These are phyloP conservation scores for Syncerus caffer DNA, from an alignment of 2,797 vertebrate genomes.

Conservation along the genomic window DNA sequence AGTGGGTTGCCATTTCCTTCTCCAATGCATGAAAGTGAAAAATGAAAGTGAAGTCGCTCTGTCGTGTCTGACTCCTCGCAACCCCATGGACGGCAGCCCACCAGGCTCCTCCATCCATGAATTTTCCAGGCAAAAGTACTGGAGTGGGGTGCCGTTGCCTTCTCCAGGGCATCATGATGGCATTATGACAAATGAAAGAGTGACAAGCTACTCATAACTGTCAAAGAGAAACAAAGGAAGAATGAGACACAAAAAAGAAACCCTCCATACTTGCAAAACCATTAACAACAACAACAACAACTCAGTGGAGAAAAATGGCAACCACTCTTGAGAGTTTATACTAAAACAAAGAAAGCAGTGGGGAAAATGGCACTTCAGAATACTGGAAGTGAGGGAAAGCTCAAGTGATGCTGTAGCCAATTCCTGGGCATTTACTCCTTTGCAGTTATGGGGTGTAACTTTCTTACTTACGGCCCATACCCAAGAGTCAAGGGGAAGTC, in stretches of 20 bases:
- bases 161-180: not conserved
- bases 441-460: not conserved
- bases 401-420: not conserved
- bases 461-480: not conserved
- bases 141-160: too few species aligned
- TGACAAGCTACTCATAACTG: not conserved
- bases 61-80: rapidly evolving
- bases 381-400: not conserved
- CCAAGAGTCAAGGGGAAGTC: not conserved
- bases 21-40: too few species aligned
- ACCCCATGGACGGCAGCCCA: too few species aligned
- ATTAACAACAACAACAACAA: not conserved
- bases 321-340: not conserved
- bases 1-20: too few species aligned
- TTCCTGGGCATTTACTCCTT: not conserved
- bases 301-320: not conserved
- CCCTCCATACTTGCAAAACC: not conserved
- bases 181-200: not conserved
- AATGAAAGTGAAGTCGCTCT: too few species aligned
- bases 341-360: not conserved
- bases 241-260: not conserved
- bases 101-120: too few species aligned
- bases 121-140: too few species aligned
- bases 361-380: not conserved
- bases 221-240: constrained; percentile 25